Percentiles rank a stretch among this genome's conserved stretches.
phyloP scores from a whole-genome alignment of 2,888 invertebrate species.

The Sesamia inferens region DNA sequence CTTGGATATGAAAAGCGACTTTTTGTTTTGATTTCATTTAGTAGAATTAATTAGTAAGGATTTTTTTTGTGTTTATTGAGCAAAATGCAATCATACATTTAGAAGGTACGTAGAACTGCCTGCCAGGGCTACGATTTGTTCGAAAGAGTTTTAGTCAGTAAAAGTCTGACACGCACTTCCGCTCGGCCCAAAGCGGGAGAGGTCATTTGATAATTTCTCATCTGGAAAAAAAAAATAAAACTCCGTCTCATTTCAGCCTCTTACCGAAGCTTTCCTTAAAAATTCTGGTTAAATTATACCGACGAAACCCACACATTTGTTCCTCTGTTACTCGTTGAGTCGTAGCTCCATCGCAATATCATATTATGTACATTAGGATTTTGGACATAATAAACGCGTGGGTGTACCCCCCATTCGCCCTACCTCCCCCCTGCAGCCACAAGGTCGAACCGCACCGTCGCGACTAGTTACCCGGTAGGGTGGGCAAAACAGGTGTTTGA shows the following conservation, averaged over 20 bases:
- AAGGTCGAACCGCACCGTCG: conserved; percentile 55
- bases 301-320: conserved; percentile 2
- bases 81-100: background rate
- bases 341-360: conserved; percentile 51
- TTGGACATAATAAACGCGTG: conserved; percentile 61
- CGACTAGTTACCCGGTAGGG: conserved; percentile 52
- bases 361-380: conserved; percentile 62
- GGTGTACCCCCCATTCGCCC: conserved; percentile 44
- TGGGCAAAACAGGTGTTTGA: conserved; percentile 62
- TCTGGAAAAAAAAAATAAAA: too few relatives aligned
- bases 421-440: conserved; percentile 41
- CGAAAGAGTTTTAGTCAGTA: too few relatives aligned
- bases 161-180: too few relatives aligned
- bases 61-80: background rate
- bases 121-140: too few relatives aligned
- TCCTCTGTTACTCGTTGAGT: conserved; percentile 43
- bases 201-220: too few relatives aligned
- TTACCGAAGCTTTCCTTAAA: background rate
- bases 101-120: too few relatives aligned
- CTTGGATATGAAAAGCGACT: background rate
- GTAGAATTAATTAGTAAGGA: background rate
- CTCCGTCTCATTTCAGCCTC: too few relatives aligned
- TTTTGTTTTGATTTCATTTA: conserved; percentile 1
- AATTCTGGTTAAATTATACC: conserved; percentile 10
- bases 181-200: too few relatives aligned